Conservation (phyloP, 2,113 vertebrate genomes). For the Mystacornis crossleyi region DNA sequence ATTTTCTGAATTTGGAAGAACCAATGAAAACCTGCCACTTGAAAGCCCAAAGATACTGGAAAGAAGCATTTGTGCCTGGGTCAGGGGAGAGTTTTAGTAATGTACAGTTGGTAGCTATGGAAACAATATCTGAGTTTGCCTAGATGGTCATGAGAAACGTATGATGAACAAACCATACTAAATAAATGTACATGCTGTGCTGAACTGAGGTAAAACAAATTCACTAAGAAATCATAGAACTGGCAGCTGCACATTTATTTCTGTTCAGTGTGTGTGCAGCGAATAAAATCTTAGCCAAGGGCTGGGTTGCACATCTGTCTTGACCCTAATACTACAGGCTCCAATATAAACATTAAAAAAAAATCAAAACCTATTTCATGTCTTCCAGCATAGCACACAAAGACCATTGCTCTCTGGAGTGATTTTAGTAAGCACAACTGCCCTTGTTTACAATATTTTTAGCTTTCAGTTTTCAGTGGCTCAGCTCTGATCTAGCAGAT, state of each 20-base stretch:
- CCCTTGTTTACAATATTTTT: fast-evolving
- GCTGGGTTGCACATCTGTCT: not conserved
- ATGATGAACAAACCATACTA: not conserved
- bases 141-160: not conserved
- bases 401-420: not conserved
- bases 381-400: not conserved
- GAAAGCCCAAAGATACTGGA: not conserved
- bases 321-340: not conserved
- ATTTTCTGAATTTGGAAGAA: not conserved
- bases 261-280: not conserved
- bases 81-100: not conserved
- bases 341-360: not conserved
- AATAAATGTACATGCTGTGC: slow-evolving; percentile 17
- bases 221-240: not conserved
- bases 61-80: not conserved
- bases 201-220: slow-evolving; percentile 3
- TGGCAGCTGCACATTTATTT: not conserved
- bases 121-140: slow-evolving; percentile 21
- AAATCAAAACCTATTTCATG: not conserved
- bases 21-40: not conserved
- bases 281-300: not conserved
- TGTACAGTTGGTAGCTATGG: slow-evolving; percentile 13
- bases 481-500: not conserved
- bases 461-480: not conserved
- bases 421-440: not conserved